A percentile compares a stretch with the other conserved stretches of the same genome.
phyloP scores from a whole-genome alignment of 2,113 vertebrate species.

The Oreochromis spilurus region DNA sequence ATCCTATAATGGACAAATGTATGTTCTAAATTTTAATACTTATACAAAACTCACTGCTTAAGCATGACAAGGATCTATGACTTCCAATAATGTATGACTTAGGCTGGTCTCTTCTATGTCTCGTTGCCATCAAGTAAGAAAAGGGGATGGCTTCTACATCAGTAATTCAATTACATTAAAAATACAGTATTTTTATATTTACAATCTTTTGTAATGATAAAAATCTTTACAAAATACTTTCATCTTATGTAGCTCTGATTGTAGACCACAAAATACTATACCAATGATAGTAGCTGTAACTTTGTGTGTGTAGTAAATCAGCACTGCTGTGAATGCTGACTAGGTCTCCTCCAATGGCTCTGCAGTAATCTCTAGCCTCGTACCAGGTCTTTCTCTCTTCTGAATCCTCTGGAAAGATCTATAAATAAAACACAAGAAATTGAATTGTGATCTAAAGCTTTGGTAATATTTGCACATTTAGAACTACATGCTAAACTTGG shows the following conservation, averaged over 20 bases:
- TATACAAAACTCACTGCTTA: neutral
- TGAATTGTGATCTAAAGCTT: neutral
- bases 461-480: neutral
- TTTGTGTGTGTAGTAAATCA: constrained; percentile 29
- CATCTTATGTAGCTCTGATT: neutral
- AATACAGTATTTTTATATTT: too few species aligned
- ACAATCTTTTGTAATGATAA: neutral
- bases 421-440: neutral
- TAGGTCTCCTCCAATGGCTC: constrained; percentile 82
- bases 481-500: neutral
- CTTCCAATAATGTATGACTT: neutral
- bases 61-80: neutral
- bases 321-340: constrained; percentile 74
- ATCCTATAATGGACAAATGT: neutral
- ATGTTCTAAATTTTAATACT: neutral
- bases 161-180: neutral
- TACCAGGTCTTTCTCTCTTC: constrained; percentile 81
- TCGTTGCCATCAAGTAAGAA: too few species aligned
- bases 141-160: neutral
- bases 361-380: constrained; percentile 84
- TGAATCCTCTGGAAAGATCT: constrained; percentile 47
- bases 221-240: neutral
- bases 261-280: constrained; percentile 10
- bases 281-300: neutral
- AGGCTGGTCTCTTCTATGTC: neutral